Conservation (phyloP, 1,140 invertebrate genomes). For the Drosophila setifemur region DNA sequence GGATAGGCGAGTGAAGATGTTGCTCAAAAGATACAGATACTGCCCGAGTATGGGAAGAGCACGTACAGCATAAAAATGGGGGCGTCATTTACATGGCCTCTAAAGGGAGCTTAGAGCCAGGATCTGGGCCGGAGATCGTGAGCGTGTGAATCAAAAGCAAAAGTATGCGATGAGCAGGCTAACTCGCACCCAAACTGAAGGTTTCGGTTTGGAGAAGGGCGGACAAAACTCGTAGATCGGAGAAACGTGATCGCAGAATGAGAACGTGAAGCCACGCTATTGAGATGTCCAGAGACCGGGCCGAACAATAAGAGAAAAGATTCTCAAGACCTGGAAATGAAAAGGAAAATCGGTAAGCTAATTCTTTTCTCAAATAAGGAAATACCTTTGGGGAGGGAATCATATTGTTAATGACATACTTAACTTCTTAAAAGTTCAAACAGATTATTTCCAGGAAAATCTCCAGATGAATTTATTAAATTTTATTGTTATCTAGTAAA, state of each 20-base stretch:
- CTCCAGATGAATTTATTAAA: too few species aligned
- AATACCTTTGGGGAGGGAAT: too few species aligned
- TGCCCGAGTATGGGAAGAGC: slow-evolving; percentile 51
- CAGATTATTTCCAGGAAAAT: too few species aligned
- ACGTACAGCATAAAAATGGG: slow-evolving; percentile 70
- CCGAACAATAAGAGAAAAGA: not conserved
- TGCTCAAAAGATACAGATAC: slow-evolving; percentile 61
- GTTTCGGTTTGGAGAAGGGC: not conserved
- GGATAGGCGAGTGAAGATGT: slow-evolving; percentile 53
- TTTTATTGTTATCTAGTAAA: too few species aligned
- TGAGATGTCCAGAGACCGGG: slow-evolving; percentile 7
- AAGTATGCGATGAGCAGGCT: slow-evolving; percentile 21
- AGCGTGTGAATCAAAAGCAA: slow-evolving; percentile 69
- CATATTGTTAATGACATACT: too few species aligned
- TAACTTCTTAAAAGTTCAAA: too few species aligned
- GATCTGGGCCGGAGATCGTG: slow-evolving; percentile 56
- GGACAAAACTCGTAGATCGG: slow-evolving; percentile 12
- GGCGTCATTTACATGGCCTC: slow-evolving; percentile 71
- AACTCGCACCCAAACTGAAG: not conserved
- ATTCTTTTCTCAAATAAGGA: too few species aligned
- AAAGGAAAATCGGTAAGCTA: not conserved
- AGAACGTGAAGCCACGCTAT: slow-evolving; percentile 25
- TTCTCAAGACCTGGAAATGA: not conserved
- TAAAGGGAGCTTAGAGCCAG: slow-evolving; percentile 39
- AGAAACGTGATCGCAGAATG: slow-evolving; percentile 36